Percentiles rank a stretch among this genome's conserved stretches.
Conservation (phyloP, 2,113 vertebrate genomes). For the Gymnorhina tibicen region DNA sequence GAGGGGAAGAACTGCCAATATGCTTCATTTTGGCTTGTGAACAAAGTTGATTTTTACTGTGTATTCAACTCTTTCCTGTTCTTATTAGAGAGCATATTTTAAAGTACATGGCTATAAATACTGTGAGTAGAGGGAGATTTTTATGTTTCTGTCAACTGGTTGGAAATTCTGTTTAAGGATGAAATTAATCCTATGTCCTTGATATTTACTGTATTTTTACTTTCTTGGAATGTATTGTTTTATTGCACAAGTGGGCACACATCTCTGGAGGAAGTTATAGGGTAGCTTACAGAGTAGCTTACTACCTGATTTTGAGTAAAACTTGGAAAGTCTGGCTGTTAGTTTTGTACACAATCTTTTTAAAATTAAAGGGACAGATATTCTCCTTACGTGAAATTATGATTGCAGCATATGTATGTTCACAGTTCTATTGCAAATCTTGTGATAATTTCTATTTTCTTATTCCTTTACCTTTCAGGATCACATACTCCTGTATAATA, state of each 20-base stretch:
- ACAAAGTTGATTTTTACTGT: conserved; percentile 59
- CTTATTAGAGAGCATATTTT: not conserved
- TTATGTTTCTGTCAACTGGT: conserved; percentile 47
- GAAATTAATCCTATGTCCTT: not conserved
- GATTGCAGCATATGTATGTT: not conserved
- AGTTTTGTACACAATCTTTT: not conserved
- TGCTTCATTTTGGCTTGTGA: conserved; percentile 54
- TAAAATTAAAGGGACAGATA: not conserved
- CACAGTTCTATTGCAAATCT: not conserved
- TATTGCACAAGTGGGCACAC: not conserved
- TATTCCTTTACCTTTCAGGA: not conserved
- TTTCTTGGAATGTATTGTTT: not conserved
- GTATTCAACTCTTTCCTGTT: conserved; percentile 63
- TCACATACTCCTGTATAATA: not conserved
- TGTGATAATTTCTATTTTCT: not conserved
- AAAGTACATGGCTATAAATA: conserved; percentile 5
- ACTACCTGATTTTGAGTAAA: conserved; percentile 1
- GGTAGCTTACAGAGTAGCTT: not conserved
- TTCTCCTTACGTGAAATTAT: not conserved
- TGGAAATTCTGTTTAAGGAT: conserved; percentile 31
- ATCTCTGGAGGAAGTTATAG: not conserved
- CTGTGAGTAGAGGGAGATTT: conserved; percentile 22
- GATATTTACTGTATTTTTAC: not conserved
- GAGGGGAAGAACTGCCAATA: not conserved
- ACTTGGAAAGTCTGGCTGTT: not conserved